phyloP scores from a whole-genome alignment of 2,888 invertebrate species.

The Allygus modestus region DNA sequence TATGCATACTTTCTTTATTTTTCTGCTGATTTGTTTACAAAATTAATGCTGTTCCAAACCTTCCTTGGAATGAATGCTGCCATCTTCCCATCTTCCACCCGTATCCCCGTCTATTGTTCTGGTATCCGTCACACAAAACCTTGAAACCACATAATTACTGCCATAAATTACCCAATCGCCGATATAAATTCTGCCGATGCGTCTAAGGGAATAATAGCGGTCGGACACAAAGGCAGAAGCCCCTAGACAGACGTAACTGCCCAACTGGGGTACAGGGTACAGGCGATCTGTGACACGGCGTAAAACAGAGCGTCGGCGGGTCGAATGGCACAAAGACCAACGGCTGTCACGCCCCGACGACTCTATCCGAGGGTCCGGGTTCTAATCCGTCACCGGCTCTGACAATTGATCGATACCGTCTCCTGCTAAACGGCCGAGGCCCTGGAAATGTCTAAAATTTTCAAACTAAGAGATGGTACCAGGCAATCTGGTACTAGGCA shows the following conservation, averaged over 20 bases:
- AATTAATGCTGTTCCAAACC: no score
- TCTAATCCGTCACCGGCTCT: constrained; percentile 17
- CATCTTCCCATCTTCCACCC: no score
- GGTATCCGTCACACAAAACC: neutral
- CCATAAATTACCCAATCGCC: neutral
- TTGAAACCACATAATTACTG: neutral
- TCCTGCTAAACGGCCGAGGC: neutral
- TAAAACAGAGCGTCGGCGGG: constrained; percentile 32
- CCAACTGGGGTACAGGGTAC: neutral
- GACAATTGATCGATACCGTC: neutral
- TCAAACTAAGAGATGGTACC: no score
- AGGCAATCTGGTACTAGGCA: no score
- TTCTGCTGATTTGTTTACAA: no score
- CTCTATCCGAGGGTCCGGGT: constrained; percentile 1
- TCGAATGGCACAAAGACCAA: constrained; percentile 12
- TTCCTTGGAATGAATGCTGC: no score
- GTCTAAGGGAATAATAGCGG: constrained; percentile 1
- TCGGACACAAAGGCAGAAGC: constrained; percentile 5
- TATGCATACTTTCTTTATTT: no score
- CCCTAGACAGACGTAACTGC: constrained; percentile 9
- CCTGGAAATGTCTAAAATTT: neutral
- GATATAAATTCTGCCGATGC: neutral
- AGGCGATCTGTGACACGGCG: neutral
- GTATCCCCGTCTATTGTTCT: no score
- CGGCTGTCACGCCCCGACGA: constrained; percentile 46